Evolutionary conservation across 2,113 vertebrate genomes (phyloP).

Genomic region (Odontesthes bonariensis): DNA sequence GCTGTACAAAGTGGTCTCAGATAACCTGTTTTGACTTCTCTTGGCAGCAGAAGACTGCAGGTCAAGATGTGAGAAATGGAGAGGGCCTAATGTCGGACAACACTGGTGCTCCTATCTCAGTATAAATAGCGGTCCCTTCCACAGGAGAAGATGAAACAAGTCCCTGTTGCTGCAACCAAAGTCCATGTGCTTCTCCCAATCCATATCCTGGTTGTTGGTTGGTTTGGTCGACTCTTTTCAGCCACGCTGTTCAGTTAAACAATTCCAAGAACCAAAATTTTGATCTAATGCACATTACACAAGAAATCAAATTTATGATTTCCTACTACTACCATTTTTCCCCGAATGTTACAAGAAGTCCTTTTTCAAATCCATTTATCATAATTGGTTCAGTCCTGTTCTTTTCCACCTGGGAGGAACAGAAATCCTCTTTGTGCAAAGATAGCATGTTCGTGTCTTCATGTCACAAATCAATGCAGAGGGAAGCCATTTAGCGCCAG

Average conservation of each 20-base stretch:
- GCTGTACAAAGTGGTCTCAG: constrained; percentile 24
- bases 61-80: constrained; percentile 30
- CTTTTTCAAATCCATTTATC: too few species aligned
- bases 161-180: constrained; percentile 43
- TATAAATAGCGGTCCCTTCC: constrained; percentile 81
- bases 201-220: constrained; percentile 1
- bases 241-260: constrained; percentile 2
- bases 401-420: neutral
- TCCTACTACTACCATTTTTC: too few species aligned
- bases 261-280: neutral
- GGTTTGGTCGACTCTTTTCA: constrained; percentile 42
- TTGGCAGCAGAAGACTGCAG: constrained; percentile 46
- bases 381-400: neutral
- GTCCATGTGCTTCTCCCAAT: constrained; percentile 32
- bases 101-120: constrained; percentile 55
- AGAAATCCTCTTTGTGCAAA: neutral
- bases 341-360: too few species aligned
- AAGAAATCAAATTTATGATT: neutral
- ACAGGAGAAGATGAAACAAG: constrained; percentile 72
- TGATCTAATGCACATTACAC: neutral
- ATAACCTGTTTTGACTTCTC: constrained; percentile 54
- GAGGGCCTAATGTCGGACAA: constrained; percentile 52
- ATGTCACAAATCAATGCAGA: neutral
- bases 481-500: neutral
- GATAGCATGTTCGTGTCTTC: too few species aligned